Conservation (phyloP, 2,888 invertebrate species). For the Tholera decimalis region DNA sequence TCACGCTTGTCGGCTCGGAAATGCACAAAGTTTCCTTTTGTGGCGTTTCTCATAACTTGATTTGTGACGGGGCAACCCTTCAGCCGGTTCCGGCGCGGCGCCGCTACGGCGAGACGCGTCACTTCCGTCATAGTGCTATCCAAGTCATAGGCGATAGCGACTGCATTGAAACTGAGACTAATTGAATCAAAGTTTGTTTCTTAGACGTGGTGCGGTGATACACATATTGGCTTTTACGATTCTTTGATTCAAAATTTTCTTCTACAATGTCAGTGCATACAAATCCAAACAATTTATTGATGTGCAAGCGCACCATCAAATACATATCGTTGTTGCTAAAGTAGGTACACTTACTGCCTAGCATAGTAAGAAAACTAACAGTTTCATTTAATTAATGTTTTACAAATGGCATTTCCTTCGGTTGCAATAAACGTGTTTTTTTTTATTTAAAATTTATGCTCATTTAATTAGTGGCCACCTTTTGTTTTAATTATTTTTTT, state of each 20-base stretch:
- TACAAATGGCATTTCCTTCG: too few relatives aligned
- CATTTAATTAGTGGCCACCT: too few relatives aligned
- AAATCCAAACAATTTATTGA: neutral
- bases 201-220: neutral
- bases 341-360: too few relatives aligned
- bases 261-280: neutral
- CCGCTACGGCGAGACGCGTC: constrained; percentile 88
- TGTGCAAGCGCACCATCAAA: too few relatives aligned
- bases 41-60: constrained; percentile 91
- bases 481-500: too few relatives aligned
- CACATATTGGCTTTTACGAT: neutral
- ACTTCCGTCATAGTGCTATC: constrained; percentile 75
- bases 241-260: neutral
- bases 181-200: neutral
- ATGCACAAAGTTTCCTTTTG: constrained; percentile 91
- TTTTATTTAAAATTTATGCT: too few relatives aligned
- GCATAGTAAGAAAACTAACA: too few relatives aligned
- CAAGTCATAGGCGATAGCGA: constrained; percentile 58
- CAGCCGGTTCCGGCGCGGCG: constrained; percentile 87
- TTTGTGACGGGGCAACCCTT: constrained; percentile 91
- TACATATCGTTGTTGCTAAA: too few relatives aligned
- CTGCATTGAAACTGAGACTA: constrained; percentile 1
- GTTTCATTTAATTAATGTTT: too few relatives aligned
- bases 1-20: constrained; percentile 89
- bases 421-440: too few relatives aligned